phyloP scores from a whole-genome alignment of 2,888 invertebrate species.

The Cyclophora punctaria region DNA sequence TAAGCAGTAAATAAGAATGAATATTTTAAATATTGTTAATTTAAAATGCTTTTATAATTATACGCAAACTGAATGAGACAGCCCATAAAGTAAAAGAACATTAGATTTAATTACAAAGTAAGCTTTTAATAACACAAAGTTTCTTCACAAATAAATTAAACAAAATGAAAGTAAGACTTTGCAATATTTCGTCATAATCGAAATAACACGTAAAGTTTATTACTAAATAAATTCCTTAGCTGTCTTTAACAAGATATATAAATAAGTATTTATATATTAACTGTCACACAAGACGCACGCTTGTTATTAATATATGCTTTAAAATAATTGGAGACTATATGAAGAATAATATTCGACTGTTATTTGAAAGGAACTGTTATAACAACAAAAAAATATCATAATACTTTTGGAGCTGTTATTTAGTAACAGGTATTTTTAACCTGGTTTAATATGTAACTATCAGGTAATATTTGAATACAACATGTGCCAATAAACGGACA shows the following conservation, averaged over 20 bases:
- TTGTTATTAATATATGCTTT: constrained; percentile 32
- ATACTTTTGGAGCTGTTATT: not conserved
- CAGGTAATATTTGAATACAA: constrained; percentile 30
- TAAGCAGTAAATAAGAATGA: constrained; percentile 18
- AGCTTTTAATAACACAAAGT: too few relatives aligned
- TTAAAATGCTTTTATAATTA: constrained; percentile 23
- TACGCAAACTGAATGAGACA: constrained; percentile 25
- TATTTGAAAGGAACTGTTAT: constrained; percentile 3
- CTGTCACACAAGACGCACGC: constrained; percentile 54
- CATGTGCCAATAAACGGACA: constrained; percentile 63
- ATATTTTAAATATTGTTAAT: constrained; percentile 26
- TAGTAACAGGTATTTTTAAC: not conserved
- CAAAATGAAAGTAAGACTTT: constrained; percentile 29
- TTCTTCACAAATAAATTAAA: too few relatives aligned
- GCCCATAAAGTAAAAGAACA: constrained; percentile 11
- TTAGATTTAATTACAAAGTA: too few relatives aligned
- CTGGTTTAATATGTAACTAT: not conserved
- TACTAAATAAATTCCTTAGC: constrained; percentile 11
- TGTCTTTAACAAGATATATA: constrained; percentile 67
- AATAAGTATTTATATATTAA: constrained; percentile 60
- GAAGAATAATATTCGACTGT: not conserved
- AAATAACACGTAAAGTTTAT: constrained; percentile 49
- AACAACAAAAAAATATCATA: not conserved
- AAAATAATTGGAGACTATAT: constrained; percentile 5
- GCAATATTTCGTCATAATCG: constrained; percentile 57